Conservation (phyloP, 2,113 vertebrate genomes). For the Amphiprion percula region DNA sequence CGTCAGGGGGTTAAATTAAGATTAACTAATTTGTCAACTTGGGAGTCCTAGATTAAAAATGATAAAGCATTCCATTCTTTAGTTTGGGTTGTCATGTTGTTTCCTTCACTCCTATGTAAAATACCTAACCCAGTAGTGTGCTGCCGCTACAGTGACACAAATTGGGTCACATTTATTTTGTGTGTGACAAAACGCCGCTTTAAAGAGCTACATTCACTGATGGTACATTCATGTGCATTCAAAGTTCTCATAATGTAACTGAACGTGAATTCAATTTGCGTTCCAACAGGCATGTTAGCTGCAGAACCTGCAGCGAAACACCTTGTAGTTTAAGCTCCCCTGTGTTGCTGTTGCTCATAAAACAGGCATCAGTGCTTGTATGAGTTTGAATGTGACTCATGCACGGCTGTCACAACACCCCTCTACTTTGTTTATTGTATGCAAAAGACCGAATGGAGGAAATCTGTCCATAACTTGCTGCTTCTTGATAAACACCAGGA, state of each 20-base stretch:
- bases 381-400: constrained; percentile 25
- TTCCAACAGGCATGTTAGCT: not conserved
- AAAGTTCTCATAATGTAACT: constrained; percentile 5
- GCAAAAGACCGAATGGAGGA: not conserved
- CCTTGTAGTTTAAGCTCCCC: not conserved
- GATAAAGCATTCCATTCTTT: no score
- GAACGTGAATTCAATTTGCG: constrained; percentile 24
- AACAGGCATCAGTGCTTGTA: not conserved
- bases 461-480: constrained; percentile 12
- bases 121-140: no score
- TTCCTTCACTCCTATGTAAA: no score
- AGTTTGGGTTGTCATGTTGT: no score
- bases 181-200: no score
- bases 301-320: not conserved
- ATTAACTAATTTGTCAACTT: no score
- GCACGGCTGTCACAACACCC: constrained; percentile 6
- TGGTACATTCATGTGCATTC: not conserved
- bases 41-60: no score
- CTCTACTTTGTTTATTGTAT: constrained; percentile 10
- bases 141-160: no score
- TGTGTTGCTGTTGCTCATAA: not conserved
- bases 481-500: constrained; percentile 18
- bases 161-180: no score
- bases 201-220: not conserved
- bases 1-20: no score